Conservation (phyloP, 2,888 invertebrate species). For the Drosophila acutilabella region DNA sequence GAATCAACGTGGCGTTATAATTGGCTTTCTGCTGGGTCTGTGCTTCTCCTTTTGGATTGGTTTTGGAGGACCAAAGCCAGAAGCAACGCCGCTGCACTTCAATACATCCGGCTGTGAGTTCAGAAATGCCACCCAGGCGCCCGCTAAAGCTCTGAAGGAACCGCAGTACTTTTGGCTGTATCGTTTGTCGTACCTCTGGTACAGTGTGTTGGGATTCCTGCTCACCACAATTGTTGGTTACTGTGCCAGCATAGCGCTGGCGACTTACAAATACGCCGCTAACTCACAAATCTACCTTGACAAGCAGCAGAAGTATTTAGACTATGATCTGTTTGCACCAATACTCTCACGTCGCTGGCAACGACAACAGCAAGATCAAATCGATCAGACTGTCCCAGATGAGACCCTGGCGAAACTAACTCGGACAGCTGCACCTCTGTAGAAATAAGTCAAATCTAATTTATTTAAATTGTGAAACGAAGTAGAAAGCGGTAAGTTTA, state of each 20-base stretch:
- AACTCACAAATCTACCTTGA: conserved; percentile 80
- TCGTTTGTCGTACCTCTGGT: conserved; percentile 91
- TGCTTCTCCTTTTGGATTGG: conserved; percentile 92
- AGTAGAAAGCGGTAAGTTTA: conserved; percentile 7
- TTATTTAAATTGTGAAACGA: conserved; percentile 33
- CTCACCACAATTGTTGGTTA: conserved; percentile 86
- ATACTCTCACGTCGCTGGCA: conserved; percentile 86
- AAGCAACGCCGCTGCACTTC: conserved; percentile 86
- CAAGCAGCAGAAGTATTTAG: conserved; percentile 82
- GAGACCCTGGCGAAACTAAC: conserved; percentile 72
- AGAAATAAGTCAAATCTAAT: conserved; percentile 30
- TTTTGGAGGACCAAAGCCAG: conserved; percentile 92
- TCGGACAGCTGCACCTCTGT: conserved; percentile 17
- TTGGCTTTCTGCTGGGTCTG: conserved; percentile 89
- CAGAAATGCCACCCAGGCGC: conserved; percentile 43
- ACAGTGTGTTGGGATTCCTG: conserved; percentile 87
- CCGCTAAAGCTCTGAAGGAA: conserved; percentile 39
- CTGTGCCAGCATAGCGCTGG: conserved; percentile 85
- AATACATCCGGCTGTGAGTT: conserved; percentile 87
- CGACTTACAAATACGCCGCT: conserved; percentile 79
- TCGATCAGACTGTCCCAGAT: conserved; percentile 69
- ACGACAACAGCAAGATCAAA: conserved; percentile 40
- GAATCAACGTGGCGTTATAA: conserved; percentile 90
- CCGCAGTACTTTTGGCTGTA: conserved; percentile 86
- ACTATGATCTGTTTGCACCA: conserved; percentile 87